Base-by-base conservation (phyloP, 1,140 invertebrate genomes). In the Sitobion miscanthi region DNA sequence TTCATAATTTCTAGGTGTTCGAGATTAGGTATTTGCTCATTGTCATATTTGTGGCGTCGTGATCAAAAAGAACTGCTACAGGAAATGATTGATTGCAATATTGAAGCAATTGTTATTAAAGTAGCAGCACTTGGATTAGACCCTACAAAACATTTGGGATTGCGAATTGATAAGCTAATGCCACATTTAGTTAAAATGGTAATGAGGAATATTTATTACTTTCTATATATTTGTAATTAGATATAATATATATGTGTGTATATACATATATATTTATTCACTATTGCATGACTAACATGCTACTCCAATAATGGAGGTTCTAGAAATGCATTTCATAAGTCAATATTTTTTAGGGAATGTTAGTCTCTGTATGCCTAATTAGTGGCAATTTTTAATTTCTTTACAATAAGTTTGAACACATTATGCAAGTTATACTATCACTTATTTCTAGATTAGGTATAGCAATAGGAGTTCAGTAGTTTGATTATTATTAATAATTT, bases 81-180 rank as follows among this genome's bases (percentile, higher is more conserved):
- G 95, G 99, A 99, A 96, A 99, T 99, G 99, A 98, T 99, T 95
- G 96, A 97, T 94, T 98, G 97, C 95, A 97, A 97, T 94, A 96
- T 99, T 94, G 97, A 99, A 95, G 99, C 99, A 83, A 98, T 99
- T 94, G 96, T 99, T 52, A 99, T 99, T 91, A 99, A 99, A 97
- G 98, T 99, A 47, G 99, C 99, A 92, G 97, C 98, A 47, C 95
- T 99, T 94, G 98, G 98, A 94, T 96, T 99, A 94, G 97, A 98
- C 94, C 98, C 98, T 83, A 95, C 96, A 90, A 96, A 97, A 94
- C 98, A 99, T 96, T 96, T 99, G 93, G 99, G 99, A 57, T 97
- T 98, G 96, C 97, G 97, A 52, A 96, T 99, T 94, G 96, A 96
- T 94, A 97, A 99, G 94, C 97, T 99, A 95, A 97, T 98, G 95